Evolutionary conservation across 2,888 invertebrate species (phyloP).

Genomic region (Drosophila algonquin): DNA sequence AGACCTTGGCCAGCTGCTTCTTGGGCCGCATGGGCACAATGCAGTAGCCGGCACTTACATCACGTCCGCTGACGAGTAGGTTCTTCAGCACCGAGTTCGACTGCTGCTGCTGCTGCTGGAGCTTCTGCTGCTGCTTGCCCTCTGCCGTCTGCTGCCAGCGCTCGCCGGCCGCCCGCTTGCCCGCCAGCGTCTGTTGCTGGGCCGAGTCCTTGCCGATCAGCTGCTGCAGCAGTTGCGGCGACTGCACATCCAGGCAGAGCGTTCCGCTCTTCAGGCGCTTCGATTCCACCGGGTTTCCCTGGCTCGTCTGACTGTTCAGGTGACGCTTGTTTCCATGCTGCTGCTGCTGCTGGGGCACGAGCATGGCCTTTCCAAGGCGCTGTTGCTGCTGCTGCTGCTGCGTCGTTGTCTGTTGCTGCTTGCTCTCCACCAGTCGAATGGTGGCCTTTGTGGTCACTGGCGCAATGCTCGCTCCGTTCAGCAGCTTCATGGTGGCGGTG

Average conservation of each 20-base stretch:
- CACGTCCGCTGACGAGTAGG: constrained; percentile 97
- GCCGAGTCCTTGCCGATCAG: constrained; percentile 85
- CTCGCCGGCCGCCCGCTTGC: constrained; percentile 80
- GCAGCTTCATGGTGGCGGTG: constrained; percentile 62
- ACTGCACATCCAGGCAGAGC: constrained; percentile 72
- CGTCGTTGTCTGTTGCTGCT: constrained; percentile 24
- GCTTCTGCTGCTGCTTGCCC: constrained; percentile 70
- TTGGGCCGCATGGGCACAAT: constrained; percentile 89
- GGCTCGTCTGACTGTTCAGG: constrained; percentile 56
- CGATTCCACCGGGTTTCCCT: constrained; percentile 67
- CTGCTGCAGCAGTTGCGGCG: constrained; percentile 86
- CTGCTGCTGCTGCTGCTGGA: constrained; percentile 82
- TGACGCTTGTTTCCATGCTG: constrained; percentile 80
- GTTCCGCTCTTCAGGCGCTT: constrained; percentile 81
- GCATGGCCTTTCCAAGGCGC: constrained; percentile 66
- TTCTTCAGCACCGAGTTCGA: constrained; percentile 92
- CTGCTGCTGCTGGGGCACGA: constrained; percentile 58
- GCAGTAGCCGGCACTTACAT: constrained; percentile 96
- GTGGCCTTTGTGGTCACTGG: constrained; percentile 73
- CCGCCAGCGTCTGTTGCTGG: constrained; percentile 78
- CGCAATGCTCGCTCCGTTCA: constrained; percentile 60
- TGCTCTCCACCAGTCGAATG: constrained; percentile 76
- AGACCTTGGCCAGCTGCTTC: constrained; percentile 84
- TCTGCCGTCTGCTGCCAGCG: constrained; percentile 74
- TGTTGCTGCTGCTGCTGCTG: constrained; percentile 55